phyloP scores from a whole-genome alignment of 1,140 invertebrate genomes.

The Drosophila repleta region DNA sequence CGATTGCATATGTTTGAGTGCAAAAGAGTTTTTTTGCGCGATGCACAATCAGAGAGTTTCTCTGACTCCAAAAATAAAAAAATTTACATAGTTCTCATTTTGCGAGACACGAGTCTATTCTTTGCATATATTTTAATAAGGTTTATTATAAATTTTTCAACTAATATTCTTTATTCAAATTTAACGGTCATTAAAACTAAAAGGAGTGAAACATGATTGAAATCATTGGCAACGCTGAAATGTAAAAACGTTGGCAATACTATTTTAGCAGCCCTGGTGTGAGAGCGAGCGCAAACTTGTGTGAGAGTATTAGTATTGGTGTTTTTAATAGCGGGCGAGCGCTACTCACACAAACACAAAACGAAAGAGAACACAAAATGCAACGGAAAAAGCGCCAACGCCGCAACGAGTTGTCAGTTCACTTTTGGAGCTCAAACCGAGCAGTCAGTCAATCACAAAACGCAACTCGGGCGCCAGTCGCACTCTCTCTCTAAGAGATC shows the following conservation, averaged over 20 bases:
- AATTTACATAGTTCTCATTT: background rate
- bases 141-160: background rate
- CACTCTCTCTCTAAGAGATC: constrained; percentile 17
- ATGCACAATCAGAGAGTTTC: background rate
- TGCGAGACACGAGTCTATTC: background rate
- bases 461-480: background rate
- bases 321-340: constrained; percentile 16
- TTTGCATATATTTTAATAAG: too few relatives aligned
- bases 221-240: constrained; percentile 12
- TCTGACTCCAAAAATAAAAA: too few relatives aligned
- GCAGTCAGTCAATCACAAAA: constrained; percentile 30
- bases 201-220: background rate
- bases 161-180: constrained; percentile 1
- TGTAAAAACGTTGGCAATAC: constrained; percentile 12
- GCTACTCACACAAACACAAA: constrained; percentile 10
- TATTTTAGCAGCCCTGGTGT: constrained; percentile 20
- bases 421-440: constrained; percentile 40
- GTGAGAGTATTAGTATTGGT: constrained; percentile 25
- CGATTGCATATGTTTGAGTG: background rate
- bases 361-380: constrained; percentile 46
- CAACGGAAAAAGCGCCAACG: constrained; percentile 55
- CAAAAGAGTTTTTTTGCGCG: background rate
- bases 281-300: constrained; percentile 7
- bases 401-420: constrained; percentile 47
- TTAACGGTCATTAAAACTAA: background rate